Evolutionary conservation across 2,113 vertebrate genomes (phyloP), one percentile per base, ranked within the genome.

Genomic region (Rynchops niger): DNA sequence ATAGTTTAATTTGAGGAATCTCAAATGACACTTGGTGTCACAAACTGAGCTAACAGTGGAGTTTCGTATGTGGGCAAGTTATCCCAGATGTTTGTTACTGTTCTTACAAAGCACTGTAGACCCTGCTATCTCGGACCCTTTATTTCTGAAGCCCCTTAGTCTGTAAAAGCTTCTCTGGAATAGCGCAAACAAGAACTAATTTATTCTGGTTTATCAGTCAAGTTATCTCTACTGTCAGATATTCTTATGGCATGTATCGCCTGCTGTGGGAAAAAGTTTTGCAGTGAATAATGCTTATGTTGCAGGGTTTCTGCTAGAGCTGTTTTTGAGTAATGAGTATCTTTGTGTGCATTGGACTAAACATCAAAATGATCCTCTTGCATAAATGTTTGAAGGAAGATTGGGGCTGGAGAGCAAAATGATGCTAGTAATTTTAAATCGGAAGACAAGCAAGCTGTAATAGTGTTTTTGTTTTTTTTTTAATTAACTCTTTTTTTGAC

Each of bases 291-390:
- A 66, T 73, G 73, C 86, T 96, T 79, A 53, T 34, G n/a, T 72
- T 77, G 65, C 81, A 91, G 49, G 18, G 30, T 63, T 91, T 82
- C 70, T 95, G 40, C 62, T 85, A 34, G 74, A 85, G 82, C 43
- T 81, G 0, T 84, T 96, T 92, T 63, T 78, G 56, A 77, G 40
- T 89, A 34, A 45, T 79, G 49, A 89, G 3, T 65, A 23, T 65
- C 53, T 86, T 55, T 69, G 34, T 94, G 23, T 79, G 53, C 40
- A 6, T 50, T 77, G 62, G 45, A n/a, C 40, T 87, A n/a, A 84
- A 59, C 40, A 56, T 87, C 21, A 12, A 36, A 92, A 69, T 66
- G 11, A 38, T 49, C 6, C 21, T 15, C 34, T 89, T 69, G 58
- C 32, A 12, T 66, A 32, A 73, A 47, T 47, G 27, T 70, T 85